Evolutionary conservation across 2,113 vertebrate species (phyloP), one percentile per base, ranked within the genome.

Genomic region (Prunella himalayana): DNA sequence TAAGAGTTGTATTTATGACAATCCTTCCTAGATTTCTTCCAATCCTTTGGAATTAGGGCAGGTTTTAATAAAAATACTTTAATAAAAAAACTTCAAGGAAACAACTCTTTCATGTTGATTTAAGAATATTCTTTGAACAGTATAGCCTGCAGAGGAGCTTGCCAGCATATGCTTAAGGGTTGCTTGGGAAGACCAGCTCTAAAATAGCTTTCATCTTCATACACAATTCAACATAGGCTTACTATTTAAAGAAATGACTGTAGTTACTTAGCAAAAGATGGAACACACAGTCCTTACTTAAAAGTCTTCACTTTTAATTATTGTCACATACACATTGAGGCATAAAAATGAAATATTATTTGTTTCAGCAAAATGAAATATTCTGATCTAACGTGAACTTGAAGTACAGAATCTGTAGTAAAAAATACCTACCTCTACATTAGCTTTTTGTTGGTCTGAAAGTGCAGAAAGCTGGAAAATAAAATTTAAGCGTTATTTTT

Each of bases 381-480:
- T 47, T 77, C 61, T 63, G n/a, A 83, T 19, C 13, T 30, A 65
- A 30, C 5, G 2, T 6, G 6, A 47, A 31, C 23, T 24, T 45
- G 10, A 78, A 71, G 72, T 65, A 51, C 18, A 56, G 3, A 69
- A 60, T 11, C 21, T 42, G 18, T n/a, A 64, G 14, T 33, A 44
- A 95, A 86, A 90, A 42, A 50, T 0, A 59, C 72, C 39, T 98
- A 99, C 99, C 98, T 99, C 99, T 42, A 99, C 97, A 84, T 99
- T 99, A 25, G 98, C 91, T 90, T 99, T 99, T 94, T 99, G 99
- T 88, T 99, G 99, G 90, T 99, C 99, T 2, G 98, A 99, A 91
- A 99, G 98, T 39, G 98, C 96, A 72, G 99, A 96, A 85, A 99
- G 99, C 99, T 99, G 95, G 83, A 92, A 95, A 59, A 95, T 30